Evolutionary conservation across 2,797 vertebrate species (phyloP), one percentile per base, ranked within the genome.

Genomic region (Dromococcyx pavoninus): DNA sequence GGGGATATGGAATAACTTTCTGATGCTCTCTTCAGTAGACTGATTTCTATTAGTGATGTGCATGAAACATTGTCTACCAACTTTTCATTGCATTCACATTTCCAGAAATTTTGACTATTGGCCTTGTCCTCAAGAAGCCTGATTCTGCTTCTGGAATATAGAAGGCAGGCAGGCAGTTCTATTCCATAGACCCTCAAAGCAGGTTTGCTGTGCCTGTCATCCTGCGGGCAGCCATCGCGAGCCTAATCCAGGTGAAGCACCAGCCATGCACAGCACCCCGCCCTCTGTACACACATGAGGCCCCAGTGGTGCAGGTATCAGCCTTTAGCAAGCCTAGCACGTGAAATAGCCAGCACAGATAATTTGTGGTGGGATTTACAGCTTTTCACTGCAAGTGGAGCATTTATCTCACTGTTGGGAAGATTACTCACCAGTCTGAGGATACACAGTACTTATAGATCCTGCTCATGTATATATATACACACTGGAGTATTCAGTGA

Each of bases 201-300:
- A 43, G 50, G 7, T 61, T 73, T 0, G 0, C 5, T 2, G 27
- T n/a, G 32, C 44, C 27, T 70, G 32, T 35, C 11, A 3, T 58
- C 32, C 51, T 41, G 72, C 41, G 60, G 61, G 85, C 39, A 78
- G 53, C 48, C 13, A 1, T 13, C 1, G 0, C 3, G 7, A 62
- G 46, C 51, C 64, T 69, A 17, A 56, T 21, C 19, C 4, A 1
- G 25, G 5, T 5, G 4, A 5, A 5, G 32, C 61, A 58, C 43
- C 2, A 6, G 39, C 62, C 4, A 1, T 3, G 12, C 27, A 51
- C 48, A 57, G n/a, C 21, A 22, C 21, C 41, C 61, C 8, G 1
- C 35, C 11, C 15, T 44, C 44, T 4, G 0, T 17, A 10, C 1
- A 48, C 1, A 0, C 1, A 3, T 7, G 4, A 4, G 0, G 25